These are phyloP conservation scores for Siniperca scherzeri DNA, from an alignment of 2,797 vertebrate genomes.

Conservation along the genomic window DNA sequence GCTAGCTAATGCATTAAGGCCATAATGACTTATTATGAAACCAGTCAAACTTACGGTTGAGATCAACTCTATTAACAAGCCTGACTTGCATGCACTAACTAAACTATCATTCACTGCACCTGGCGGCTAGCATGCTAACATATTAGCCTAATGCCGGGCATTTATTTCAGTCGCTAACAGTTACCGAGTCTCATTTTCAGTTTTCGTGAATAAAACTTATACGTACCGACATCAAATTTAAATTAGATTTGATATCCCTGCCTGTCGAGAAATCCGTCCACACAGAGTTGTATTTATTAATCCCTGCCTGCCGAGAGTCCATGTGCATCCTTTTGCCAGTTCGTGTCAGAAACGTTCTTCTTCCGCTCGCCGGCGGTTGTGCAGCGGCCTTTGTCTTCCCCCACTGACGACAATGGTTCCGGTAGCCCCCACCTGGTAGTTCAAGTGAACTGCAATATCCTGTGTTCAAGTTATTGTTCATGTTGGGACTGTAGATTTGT, in stretches of 20 bases:
- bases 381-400: conserved; percentile 67
- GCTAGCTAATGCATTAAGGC: fast-evolving
- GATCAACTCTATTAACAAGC: not conserved
- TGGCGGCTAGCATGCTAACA: conserved; percentile 57
- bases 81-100: not conserved
- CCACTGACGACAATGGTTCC: conserved; percentile 45
- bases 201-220: not conserved
- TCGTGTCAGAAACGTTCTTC: conserved; percentile 73
- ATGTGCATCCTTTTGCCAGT: conserved; percentile 66
- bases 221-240: conserved; percentile 55
- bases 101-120: not conserved
- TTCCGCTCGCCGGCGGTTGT: conserved; percentile 69
- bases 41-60: not conserved
- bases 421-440: conserved; percentile 43
- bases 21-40: not conserved
- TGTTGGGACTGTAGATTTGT: not conserved
- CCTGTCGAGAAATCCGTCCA: not conserved
- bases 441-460: conserved; percentile 47
- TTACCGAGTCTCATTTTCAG: not conserved
- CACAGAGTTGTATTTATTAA: not conserved
- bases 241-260: not conserved
- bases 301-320: conserved; percentile 25
- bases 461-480: conserved; percentile 48
- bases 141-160: conserved; percentile 19
- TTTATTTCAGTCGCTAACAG: fast-evolving